Evolutionary conservation across 2,888 invertebrate genomes (phyloP).

Genomic region (Tiphia femorata): DNA sequence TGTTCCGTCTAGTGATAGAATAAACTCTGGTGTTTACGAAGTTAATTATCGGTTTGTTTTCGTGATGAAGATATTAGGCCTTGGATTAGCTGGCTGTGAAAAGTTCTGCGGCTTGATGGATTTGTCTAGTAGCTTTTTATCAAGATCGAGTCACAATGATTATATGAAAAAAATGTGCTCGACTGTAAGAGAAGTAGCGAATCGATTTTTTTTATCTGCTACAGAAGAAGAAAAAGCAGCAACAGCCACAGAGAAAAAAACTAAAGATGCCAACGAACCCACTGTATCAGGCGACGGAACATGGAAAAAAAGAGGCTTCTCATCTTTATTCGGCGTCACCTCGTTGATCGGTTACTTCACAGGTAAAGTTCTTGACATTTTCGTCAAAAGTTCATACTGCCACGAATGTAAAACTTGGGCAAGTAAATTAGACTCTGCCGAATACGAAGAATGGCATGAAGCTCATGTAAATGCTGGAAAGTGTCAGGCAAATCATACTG

Average conservation of each 20-base stretch:
- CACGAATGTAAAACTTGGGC: too few relatives aligned
- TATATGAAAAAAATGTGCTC: slow-evolving; percentile 15
- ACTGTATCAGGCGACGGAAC: too few relatives aligned
- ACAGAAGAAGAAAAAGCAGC: slow-evolving; percentile 22
- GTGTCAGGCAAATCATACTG: too few relatives aligned
- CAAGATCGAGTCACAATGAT: slow-evolving; percentile 30
- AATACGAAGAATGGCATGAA: too few relatives aligned
- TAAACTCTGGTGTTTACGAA: slow-evolving; percentile 9
- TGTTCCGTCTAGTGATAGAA: slow-evolving; percentile 16
- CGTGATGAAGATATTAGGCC: slow-evolving; percentile 21
- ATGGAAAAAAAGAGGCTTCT: slow-evolving; percentile 21
- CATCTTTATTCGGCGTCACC: too few relatives aligned
- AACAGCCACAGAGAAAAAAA: slow-evolving; percentile 17
- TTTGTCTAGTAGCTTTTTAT: slow-evolving; percentile 33
- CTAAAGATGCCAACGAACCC: slow-evolving; percentile 14
- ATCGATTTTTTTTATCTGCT: slow-evolving; percentile 19
- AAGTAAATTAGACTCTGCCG: too few relatives aligned
- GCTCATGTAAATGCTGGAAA: too few relatives aligned
- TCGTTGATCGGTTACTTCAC: too few relatives aligned
- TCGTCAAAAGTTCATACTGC: too few relatives aligned
- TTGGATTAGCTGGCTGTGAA: slow-evolving; percentile 31
- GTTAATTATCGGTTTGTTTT: slow-evolving; percentile 20
- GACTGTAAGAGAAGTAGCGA: slow-evolving; percentile 7
- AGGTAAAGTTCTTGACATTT: too few relatives aligned
- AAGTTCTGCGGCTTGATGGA: slow-evolving; percentile 30